phyloP scores from a whole-genome alignment of 2,888 invertebrate species.

The Pterobdella sp. region DNA sequence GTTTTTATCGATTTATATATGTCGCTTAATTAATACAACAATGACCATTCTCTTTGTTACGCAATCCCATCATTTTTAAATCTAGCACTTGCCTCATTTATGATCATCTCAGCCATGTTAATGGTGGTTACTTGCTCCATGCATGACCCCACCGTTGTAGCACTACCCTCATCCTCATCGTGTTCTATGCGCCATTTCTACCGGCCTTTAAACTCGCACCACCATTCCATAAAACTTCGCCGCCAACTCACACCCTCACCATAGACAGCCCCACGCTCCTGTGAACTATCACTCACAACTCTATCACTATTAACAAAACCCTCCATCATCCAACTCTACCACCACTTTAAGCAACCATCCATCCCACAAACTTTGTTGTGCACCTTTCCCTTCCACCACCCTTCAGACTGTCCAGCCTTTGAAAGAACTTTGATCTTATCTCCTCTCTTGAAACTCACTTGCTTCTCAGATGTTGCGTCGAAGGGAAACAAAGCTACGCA shows the following conservation, averaged over 20 bases:
- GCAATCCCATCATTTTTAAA: too few relatives aligned
- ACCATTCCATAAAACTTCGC: not conserved
- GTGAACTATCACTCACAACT: not conserved
- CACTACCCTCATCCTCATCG: too few relatives aligned
- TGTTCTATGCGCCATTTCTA: too few relatives aligned
- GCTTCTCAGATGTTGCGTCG: constrained; percentile 10
- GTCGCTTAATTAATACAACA: too few relatives aligned
- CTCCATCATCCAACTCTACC: not conserved
- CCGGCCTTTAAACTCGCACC: not conserved
- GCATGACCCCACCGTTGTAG: too few relatives aligned
- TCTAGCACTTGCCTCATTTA: too few relatives aligned
- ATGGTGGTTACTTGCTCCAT: too few relatives aligned
- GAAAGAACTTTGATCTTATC: constrained; percentile 12
- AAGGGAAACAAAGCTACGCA: constrained; percentile 15
- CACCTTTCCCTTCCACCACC: constrained; percentile 25
- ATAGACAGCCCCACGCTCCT: not conserved
- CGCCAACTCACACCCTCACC: not conserved
- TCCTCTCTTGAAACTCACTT: constrained; percentile 12
- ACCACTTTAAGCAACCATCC: not conserved
- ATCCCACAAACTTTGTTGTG: constrained; percentile 14
- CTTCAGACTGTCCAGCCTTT: constrained; percentile 11
- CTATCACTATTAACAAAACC: not conserved
- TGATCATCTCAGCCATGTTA: too few relatives aligned
- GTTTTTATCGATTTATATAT: too few relatives aligned
- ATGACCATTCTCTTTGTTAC: too few relatives aligned